A percentile compares a stretch with the other conserved stretches of the same genome.
Evolutionary conservation across 2,888 invertebrate genomes (phyloP).

Genomic region (Nephrocerus scutellatus): DNA sequence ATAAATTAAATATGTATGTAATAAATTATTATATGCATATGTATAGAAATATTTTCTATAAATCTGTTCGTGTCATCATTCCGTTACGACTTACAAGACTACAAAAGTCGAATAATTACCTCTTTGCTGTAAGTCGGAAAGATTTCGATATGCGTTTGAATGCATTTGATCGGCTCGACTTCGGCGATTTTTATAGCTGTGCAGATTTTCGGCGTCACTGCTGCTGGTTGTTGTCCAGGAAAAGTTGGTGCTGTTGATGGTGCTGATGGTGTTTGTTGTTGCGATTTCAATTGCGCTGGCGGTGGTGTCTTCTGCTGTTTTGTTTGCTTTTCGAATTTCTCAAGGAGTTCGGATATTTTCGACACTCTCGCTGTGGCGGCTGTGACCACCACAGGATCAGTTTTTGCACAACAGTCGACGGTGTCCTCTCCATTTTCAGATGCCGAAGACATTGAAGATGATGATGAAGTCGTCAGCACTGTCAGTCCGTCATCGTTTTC

Average conservation of each 20-base stretch:
- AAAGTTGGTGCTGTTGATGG: neutral
- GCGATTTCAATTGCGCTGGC: conserved; percentile 7
- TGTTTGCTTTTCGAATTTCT: conserved; percentile 38
- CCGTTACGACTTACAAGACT: too few species aligned
- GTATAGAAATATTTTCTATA: too few species aligned
- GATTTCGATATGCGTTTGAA: conserved; percentile 44
- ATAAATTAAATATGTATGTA: too few species aligned
- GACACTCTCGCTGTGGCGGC: conserved; percentile 11
- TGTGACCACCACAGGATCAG: conserved; percentile 24
- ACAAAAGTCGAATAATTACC: conserved; percentile 46
- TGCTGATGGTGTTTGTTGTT: conserved; percentile 8
- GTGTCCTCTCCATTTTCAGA: conserved; percentile 15
- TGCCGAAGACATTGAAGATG: conserved; percentile 20
- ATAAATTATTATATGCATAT: too few species aligned
- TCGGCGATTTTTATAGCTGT: conserved; percentile 34
- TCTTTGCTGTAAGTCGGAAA: conserved; percentile 47
- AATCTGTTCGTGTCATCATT: too few species aligned
- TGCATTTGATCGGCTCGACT: conserved; percentile 40
- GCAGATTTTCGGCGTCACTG: too few species aligned
- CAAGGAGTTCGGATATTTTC: conserved; percentile 38
- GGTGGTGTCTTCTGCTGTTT: conserved; percentile 4
- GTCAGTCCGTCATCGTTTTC: conserved; percentile 51
- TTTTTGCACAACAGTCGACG: conserved; percentile 22
- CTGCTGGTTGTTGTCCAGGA: neutral
- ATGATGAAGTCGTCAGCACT: conserved; percentile 14